Base-by-base conservation (phyloP, 2,113 vertebrate species). In the Lagenorhynchus albirostris region DNA sequence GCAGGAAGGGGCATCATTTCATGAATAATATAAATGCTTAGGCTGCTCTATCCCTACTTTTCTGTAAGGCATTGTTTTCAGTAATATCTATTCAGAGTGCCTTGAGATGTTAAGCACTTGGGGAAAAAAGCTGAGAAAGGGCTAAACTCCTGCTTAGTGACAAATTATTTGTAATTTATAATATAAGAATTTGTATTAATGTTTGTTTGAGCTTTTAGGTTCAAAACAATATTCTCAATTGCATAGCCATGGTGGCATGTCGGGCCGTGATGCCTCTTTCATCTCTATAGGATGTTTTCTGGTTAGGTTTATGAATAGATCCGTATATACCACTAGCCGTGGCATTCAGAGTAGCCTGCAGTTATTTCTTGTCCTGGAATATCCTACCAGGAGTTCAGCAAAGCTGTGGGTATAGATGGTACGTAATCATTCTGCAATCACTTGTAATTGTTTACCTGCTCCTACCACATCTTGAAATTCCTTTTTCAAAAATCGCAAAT, bases 401-500 rank as follows among this genome's bases (percentile, higher is more conserved):
- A 92, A 96, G 44, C 79, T 76, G 25, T 62, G 58, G 3, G 41
- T 76, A 77, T 36, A 97, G 63, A 84, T 82, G 74, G 20, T 38
- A 29, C 60, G n/a, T 14, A 68, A 36, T 95, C 70, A 74, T 83
- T 91, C 50, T 92, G 53, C 68, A 92, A 26, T 87, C 79, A 65
- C 58, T 89, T 70, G 50, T 63, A 89, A 83, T 81, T 89, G 63
- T 95, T 96, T 96, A 86, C 95, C 91, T 60, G 65, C 68, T 90
- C 71, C 81, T 55, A 60, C 41, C 13, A 87, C 65, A 95, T 87
- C 95, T 95, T 94, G 92, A 94, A 94, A 95, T 96, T 95, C 74
- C 53, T 84, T 94, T 96, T 84, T 88, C 94, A 97, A 83, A 96
- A 62, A 88, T 95, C 74, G 71, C 53, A 94, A 44, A 83, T 94